Percentiles rank a stretch among this genome's conserved stretches.
phyloP scores from a whole-genome alignment of 2,888 invertebrate genomes.

The Mellilla xanthometata region DNA sequence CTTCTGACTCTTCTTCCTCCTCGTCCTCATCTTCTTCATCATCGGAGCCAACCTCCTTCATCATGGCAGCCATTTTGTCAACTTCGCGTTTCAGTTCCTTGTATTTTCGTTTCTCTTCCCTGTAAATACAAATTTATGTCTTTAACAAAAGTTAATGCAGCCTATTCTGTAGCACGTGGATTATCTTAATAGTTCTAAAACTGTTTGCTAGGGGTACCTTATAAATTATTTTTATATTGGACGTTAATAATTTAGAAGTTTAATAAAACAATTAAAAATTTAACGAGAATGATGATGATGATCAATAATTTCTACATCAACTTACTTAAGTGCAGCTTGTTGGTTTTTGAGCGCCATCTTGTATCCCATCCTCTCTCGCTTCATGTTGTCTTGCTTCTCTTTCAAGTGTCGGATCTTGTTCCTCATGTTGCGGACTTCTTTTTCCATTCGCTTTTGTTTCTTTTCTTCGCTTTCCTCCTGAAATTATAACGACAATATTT shows the following conservation, averaged over 20 bases:
- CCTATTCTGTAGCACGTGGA: too few species aligned
- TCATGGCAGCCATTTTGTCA: conserved; percentile 94
- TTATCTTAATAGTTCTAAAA: too few species aligned
- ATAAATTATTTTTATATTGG: too few species aligned
- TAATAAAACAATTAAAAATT: too few species aligned
- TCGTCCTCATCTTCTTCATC: conserved; percentile 87
- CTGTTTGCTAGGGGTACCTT: too few species aligned
- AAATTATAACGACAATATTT: conserved; percentile 11
- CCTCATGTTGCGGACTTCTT: conserved; percentile 84
- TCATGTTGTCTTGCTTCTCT: conserved; percentile 90
- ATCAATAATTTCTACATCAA: too few species aligned
- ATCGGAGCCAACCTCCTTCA: conserved; percentile 90
- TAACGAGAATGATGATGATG: too few species aligned
- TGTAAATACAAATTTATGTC: conserved; percentile 47
- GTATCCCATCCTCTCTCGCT: conserved; percentile 89
- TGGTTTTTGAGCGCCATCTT: conserved; percentile 92
- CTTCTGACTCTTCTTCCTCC: conserved; percentile 77
- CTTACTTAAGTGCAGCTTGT: conserved; percentile 87
- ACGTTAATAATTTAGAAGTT: too few species aligned
- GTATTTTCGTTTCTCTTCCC: conserved; percentile 91
- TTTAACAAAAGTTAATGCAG: too few species aligned
- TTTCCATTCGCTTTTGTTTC: conserved; percentile 84
- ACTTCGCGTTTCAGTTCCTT: conserved; percentile 93
- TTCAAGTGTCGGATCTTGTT: conserved; percentile 86
- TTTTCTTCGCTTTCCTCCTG: conserved; percentile 83